Base-by-base conservation (phyloP, 2,888 invertebrate species). In the Harmothoe impar region DNA sequence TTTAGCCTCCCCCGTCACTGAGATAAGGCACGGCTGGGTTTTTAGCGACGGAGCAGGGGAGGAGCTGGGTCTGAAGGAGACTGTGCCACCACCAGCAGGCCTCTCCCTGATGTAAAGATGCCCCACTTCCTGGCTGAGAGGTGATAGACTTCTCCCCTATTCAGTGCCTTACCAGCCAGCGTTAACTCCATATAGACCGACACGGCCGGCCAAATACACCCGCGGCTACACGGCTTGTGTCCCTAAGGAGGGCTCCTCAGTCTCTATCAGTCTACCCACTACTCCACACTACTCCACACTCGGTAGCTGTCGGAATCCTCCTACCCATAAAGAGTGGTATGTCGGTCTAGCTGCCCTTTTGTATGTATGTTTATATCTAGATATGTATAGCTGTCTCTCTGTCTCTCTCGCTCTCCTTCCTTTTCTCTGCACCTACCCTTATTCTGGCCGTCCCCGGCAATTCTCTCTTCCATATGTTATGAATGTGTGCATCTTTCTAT, bases 31-130 rank as follows among this genome's bases (percentile, higher is more conserved):
- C 33, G 23, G 23, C 3, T 35, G 23, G 35, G 1, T 81, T 72
- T 72, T 72, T 72, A 25, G 29, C 72, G 0, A 3, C 62, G 1
- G 15, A 62, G 62, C 62, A 3, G 12, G 62, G 1, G 33, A 35
- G 43, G 81, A 43, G 62, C 12, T n/a, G 62, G 62, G n/a, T 25
- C 43, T 81, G 33, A 81, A 81, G 35, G 20, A 81, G 81, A 81
- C 15, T 17, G 43, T 43, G 81, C n/a, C 81, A 81, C n/a, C 81
- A 81, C 43, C 81, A 81, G 43, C 81, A 81, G 1, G 81, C 33
- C 43, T 43, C 81, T 0, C 20, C 12, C 31, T 33, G 17, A 23
- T 35, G 35, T 33, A 43, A 81, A 17, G 81, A 81, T 81, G 81
- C 81, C 20, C 29, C 72, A 29, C 72, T 72, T 72, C 29, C 72